phyloP scores from a whole-genome alignment of 2,113 vertebrate species.

The Myanophis thanlyinensis region DNA sequence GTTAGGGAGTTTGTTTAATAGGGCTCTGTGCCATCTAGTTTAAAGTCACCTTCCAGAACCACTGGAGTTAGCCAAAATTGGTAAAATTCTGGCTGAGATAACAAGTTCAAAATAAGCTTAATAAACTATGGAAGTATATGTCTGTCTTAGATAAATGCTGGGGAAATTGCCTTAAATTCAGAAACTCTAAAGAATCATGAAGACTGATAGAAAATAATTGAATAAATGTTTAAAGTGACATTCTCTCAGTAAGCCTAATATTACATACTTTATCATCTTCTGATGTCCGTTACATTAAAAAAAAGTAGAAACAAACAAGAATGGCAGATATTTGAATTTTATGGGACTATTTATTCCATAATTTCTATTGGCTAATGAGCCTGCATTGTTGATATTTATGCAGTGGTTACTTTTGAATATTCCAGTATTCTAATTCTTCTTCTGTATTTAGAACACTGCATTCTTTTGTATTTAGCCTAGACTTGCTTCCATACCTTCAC shows the following conservation, averaged over 20 bases:
- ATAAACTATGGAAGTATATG: background rate
- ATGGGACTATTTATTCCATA: background rate
- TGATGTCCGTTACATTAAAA: background rate
- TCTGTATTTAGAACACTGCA: constrained; percentile 11
- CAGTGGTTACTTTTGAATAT: constrained; percentile 34
- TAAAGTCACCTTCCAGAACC: background rate
- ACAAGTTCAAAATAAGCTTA: background rate
- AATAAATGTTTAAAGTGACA: background rate
- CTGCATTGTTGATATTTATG: constrained; percentile 30
- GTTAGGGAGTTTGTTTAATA: background rate
- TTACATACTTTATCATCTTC: background rate
- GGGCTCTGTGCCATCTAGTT: background rate
- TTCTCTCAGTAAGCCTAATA: background rate
- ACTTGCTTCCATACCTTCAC: constrained; percentile 42
- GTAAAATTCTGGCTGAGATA: background rate
- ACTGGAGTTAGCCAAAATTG: background rate
- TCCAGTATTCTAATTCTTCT: constrained; percentile 40
- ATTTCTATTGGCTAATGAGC: constrained; percentile 13
- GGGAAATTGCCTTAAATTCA: background rate
- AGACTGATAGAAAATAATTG: background rate
- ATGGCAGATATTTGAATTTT: constrained; percentile 18
- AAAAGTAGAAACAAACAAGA: constrained; percentile 21
- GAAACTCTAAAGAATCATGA: background rate
- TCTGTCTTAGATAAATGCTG: background rate
- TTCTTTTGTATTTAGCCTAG: constrained; percentile 30